These are phyloP conservation scores for Camelus bactrianus DNA, from an alignment of 2,113 vertebrate species.

Conservation along the genomic window DNA sequence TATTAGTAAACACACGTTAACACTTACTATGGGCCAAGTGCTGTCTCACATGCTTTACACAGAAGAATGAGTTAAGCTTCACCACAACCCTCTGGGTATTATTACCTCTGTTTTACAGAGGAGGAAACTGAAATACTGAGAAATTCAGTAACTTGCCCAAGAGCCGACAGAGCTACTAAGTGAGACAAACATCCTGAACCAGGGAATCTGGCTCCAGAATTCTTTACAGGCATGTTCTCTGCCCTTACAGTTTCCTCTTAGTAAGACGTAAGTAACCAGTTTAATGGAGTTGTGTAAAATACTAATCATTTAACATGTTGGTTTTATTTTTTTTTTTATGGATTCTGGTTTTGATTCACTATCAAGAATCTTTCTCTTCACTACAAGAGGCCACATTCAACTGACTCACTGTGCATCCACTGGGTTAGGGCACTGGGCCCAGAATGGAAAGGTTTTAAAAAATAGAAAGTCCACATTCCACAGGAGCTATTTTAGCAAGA, in stretches of 20 bases:
- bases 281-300: slow-evolving; percentile 9
- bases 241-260: neutral
- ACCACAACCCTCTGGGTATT: neutral
- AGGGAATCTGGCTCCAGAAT: neutral
- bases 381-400: neutral
- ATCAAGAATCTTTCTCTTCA: neutral
- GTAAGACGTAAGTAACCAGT: neutral
- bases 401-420: neutral
- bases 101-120: neutral
- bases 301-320: neutral
- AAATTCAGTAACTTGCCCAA: neutral
- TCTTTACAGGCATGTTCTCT: neutral
- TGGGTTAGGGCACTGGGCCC: neutral
- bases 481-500: neutral
- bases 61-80: neutral
- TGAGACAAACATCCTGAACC: neutral
- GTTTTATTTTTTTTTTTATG: neutral
- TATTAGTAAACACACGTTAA: neutral
- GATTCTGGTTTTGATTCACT: slow-evolving; percentile 8
- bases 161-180: neutral
- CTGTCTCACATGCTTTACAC: neutral
- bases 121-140: neutral
- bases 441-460: neutral
- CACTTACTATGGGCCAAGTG: neutral
- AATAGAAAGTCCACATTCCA: neutral